Evolutionary conservation across 2,113 vertebrate species (phyloP).

Genomic region (Equus quagga): DNA sequence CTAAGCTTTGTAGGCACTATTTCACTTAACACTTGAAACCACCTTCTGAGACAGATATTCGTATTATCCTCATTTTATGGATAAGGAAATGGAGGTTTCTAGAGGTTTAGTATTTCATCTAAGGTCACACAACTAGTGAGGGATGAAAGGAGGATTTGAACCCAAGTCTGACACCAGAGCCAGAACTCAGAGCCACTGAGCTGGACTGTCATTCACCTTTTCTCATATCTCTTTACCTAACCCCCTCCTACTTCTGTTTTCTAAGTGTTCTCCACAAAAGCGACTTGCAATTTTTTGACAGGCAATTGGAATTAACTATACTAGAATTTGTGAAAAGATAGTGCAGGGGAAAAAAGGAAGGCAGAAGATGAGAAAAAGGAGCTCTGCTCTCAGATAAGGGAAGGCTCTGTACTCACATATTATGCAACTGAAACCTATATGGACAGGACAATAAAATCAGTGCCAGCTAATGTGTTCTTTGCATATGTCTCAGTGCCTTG

Average conservation of each 20-base stretch:
- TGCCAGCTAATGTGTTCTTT: not conserved
- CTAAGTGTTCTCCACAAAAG: not conserved
- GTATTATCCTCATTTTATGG: not conserved
- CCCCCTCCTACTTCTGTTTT: not conserved
- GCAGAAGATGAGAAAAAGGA: not conserved
- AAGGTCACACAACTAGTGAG: not conserved
- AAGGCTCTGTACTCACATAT: not conserved
- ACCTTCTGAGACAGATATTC: not conserved
- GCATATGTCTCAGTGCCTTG: not conserved
- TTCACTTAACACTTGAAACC: not conserved
- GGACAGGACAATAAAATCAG: not conserved
- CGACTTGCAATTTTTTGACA: not conserved
- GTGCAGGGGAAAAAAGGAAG: not conserved
- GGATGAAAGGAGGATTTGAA: not conserved
- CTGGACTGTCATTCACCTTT: not conserved
- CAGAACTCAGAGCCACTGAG: not conserved
- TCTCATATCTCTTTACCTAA: not conserved
- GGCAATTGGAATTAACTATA: not conserved
- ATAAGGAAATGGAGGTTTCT: not conserved
- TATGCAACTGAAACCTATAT: not conserved
- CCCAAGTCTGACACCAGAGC: not conserved
- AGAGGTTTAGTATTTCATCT: not conserved
- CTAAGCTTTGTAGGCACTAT: not conserved
- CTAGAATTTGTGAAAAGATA: not conserved
- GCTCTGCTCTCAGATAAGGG: not conserved